Base-by-base conservation (phyloP, 1,140 invertebrate genomes). In the Nasonia vitripennis region DNA sequence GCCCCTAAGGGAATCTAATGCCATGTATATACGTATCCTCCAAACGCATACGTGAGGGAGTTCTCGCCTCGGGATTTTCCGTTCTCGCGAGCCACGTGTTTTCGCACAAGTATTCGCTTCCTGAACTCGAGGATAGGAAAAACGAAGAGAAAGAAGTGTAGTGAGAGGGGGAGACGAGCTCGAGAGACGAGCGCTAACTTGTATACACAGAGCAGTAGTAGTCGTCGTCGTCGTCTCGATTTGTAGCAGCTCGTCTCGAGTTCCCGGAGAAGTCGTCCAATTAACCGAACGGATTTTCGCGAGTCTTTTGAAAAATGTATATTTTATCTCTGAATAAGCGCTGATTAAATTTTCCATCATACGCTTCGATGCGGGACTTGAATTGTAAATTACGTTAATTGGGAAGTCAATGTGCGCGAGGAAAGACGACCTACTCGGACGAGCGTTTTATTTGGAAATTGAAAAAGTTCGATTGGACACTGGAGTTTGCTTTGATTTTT, bases 11-110 rank as follows among this genome's bases (percentile, higher is more conserved):
- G 17, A 67, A 67, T 67, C n/a, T 7, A 23, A 67, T 5, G n/a
- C 17, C 4, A 71, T 71, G 23, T 71, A 11, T 2, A 27, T 71
- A 23, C 2, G 23, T 34, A 27, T 71, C 31, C 9, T 45, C 6
- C 41, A 45, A 45, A 45, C 9, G 41, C 23, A 71, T 71, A 23
- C 10, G 27, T 27, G 27, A 71, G 23, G 68, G 23, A 71, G 20
- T 71, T 71, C 68, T 71, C 68, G 23, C 68, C 68, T 71, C 23
- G 20, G 23, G 68, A 71, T 71, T 71, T 71, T 71, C 68, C 68
- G 34, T 37, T 71, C 37, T 70, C 68, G 9, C 10, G 34, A n/a
- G n/a, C 10, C 23, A 71, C 23, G 68, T 71, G 23, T 27, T 34
- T 71, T 71, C 23, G 23, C 9, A 2, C n/a, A 70, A 23, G 20